phyloP scores from a whole-genome alignment of 2,888 invertebrate genomes.

The Pyralis farinalis region DNA sequence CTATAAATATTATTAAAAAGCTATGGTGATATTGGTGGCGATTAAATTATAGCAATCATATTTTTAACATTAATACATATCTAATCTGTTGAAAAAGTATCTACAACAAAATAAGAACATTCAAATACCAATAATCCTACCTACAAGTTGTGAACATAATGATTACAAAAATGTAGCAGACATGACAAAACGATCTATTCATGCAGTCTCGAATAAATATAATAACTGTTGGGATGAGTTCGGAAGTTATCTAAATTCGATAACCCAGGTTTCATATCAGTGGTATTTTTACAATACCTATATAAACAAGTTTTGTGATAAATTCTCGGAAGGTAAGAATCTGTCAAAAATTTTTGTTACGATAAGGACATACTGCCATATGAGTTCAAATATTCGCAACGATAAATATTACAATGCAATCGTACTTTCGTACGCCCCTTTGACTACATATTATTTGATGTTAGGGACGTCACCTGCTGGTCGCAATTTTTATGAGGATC shows the following conservation, averaged over 20 bases:
- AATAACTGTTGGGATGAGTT: background rate
- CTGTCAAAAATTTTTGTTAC: background rate
- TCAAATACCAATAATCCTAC: too few species aligned
- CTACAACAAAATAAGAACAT: too few species aligned
- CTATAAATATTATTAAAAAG: too few species aligned
- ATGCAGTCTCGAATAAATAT: too few species aligned
- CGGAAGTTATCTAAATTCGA: conserved; percentile 13
- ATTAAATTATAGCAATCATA: too few species aligned
- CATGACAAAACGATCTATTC: too few species aligned
- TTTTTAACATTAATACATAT: too few species aligned
- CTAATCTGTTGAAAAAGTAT: too few species aligned
- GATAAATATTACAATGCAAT: background rate
- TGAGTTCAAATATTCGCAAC: background rate
- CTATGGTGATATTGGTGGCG: too few species aligned
- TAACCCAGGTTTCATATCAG: conserved; percentile 13
- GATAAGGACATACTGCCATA: background rate
- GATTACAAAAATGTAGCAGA: too few species aligned
- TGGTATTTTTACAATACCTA: conserved; percentile 3
- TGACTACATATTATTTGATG: conserved; percentile 11
- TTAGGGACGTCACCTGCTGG: conserved; percentile 33
- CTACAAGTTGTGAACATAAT: too few species aligned
- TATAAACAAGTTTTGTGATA: background rate
- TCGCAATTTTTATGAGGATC: conserved; percentile 28
- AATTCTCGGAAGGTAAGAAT: background rate
- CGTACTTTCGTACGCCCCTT: background rate